These are phyloP conservation scores for Aegotheles bennettii DNA, from an alignment of 2,113 vertebrate genomes.

Conservation along the genomic window DNA sequence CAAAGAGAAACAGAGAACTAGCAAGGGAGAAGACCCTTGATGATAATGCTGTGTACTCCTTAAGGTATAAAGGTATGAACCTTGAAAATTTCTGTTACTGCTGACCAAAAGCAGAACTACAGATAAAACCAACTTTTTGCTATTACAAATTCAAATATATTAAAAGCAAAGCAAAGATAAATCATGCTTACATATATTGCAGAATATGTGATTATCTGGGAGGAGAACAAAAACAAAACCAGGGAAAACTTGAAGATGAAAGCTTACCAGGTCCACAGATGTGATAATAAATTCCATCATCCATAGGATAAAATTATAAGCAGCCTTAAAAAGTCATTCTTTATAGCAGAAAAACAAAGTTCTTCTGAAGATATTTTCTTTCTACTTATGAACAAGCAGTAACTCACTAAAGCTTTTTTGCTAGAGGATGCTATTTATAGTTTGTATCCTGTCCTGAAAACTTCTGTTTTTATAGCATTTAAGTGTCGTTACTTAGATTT, in stretches of 20 bases:
- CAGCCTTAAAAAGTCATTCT: neutral
- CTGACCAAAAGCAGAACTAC: neutral
- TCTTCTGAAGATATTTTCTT: neutral
- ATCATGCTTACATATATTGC: neutral
- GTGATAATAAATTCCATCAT: neutral
- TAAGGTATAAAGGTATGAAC: neutral
- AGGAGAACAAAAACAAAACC: neutral
- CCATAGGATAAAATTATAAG: neutral
- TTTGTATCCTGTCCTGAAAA: neutral
- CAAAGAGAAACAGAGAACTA: neutral
- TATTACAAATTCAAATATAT: neutral
- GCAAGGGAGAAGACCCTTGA: neutral
- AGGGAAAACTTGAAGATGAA: neutral
- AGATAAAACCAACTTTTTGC: neutral
- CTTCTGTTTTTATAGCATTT: neutral
- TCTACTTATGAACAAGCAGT: neutral
- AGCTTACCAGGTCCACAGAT: neutral
- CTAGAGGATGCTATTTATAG: neutral
- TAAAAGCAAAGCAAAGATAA: neutral
- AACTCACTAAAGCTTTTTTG: neutral
- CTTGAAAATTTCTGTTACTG: neutral
- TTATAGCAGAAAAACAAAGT: neutral
- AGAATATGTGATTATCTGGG: neutral
- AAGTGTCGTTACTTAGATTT: neutral
- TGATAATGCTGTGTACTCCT: neutral